Percentiles rank a stretch among this genome's conserved stretches.
Conservation (phyloP, 2,888 invertebrate species). For the Amphiduros pacificus region DNA sequence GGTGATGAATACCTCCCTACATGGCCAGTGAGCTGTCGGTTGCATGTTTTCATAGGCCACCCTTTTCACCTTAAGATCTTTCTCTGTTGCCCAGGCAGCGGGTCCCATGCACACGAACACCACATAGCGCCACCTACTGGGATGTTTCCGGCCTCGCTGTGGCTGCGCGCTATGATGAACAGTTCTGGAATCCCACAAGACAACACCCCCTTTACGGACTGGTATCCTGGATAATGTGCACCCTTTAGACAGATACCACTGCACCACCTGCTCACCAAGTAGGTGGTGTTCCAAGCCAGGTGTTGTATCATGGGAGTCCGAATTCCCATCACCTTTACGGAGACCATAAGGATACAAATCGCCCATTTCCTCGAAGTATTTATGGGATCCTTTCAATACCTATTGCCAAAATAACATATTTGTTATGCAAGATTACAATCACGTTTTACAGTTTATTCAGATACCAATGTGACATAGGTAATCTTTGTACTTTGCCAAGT, state of each 20-base stretch:
- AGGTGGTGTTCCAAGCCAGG: slow-evolving; percentile 22
- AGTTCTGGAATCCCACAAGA: slow-evolving; percentile 49
- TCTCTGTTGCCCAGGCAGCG: slow-evolving; percentile 40
- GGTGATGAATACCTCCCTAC: slow-evolving; percentile 28
- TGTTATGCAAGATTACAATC: too few relatives aligned
- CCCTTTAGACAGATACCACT: slow-evolving; percentile 34
- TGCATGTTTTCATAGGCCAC: slow-evolving; percentile 35
- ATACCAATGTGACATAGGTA: too few relatives aligned
- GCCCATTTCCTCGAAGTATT: slow-evolving; percentile 29
- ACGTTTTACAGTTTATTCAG: too few relatives aligned
- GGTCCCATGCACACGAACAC: slow-evolving; percentile 49
- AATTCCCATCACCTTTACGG: too few relatives aligned
- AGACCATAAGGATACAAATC: too few relatives aligned
- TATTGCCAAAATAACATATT: too few relatives aligned
- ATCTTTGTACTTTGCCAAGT: too few relatives aligned
- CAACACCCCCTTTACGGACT: slow-evolving; percentile 47
- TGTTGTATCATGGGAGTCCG: background rate
- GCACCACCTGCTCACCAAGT: slow-evolving; percentile 31
- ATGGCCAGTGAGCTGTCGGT: slow-evolving; percentile 46
- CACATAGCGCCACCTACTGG: slow-evolving; percentile 44
- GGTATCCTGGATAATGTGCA: slow-evolving; percentile 38
- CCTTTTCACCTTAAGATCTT: slow-evolving; percentile 36
- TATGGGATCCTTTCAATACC: slow-evolving; percentile 37
- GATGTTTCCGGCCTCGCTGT: slow-evolving; percentile 32
- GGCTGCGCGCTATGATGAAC: slow-evolving; percentile 49